Base-by-base conservation (phyloP, 2,797 vertebrate species). In the Scolopax bukidnonensis region DNA sequence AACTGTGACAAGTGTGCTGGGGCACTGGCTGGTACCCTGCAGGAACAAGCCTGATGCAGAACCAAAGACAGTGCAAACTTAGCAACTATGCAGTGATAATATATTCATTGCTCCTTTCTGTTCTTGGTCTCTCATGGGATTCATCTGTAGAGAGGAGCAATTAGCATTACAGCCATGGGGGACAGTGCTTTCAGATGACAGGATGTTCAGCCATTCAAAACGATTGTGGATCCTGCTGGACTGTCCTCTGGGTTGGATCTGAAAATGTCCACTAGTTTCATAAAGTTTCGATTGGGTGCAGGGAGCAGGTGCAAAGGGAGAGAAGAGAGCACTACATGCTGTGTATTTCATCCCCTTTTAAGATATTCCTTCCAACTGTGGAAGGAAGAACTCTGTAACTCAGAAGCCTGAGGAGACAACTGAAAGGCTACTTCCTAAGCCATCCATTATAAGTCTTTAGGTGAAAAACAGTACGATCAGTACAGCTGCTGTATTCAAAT, bases 361-460 rank as follows among this genome's bases (percentile, higher is more conserved):
- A 68, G 89, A 41, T 54, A 27, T 19, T 57, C n/a, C 20, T 79
- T 89, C 15, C 20, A 78, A 21, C 21, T 36, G 2, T 45, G 41
- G 30, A 85, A 47, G 25, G 51, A 69, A 56, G 24, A 71, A 9
- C 5, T 50, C 8, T 33, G 2, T 64, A 63, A 70, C 5, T 13
- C 2, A 0, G 47, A 41, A 28, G 2, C 23, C 67, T 79, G 5
- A 38, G 10, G n/a, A 61, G 17, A 30, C 8, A 16, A 1, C 21
- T 20, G 16, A 20, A 70, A 69, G 30, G 12, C 57, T 81, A 25
- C 53, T 27, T 53, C 25, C 54, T 32, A 60, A 41, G 21, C 16
- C 11, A 30, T 28, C 24, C 32, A 2, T 24, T 89, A 0, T 11
- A 57, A 48, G 4, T 11, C n/a, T 68, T 90, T 59, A 56, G 36